Conservation (phyloP, 2,797 vertebrate genomes). For the Florisuga fusca region DNA sequence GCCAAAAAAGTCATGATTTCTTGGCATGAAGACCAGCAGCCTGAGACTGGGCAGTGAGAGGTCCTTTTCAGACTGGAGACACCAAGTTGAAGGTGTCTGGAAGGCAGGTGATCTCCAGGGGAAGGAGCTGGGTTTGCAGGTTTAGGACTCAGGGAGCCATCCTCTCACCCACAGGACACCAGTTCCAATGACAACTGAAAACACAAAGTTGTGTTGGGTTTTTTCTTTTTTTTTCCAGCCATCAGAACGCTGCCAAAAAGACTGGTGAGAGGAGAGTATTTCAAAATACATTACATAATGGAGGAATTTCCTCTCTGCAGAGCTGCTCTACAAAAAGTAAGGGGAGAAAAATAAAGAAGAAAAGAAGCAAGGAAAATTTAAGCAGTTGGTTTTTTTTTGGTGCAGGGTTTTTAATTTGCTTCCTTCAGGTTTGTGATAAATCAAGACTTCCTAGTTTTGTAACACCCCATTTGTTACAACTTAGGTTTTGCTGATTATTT, state of each 20-base stretch:
- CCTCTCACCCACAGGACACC: constrained; percentile 12
- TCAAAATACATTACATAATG: constrained; percentile 65
- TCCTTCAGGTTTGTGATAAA: background rate
- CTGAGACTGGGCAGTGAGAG: background rate
- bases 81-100: fast-evolving
- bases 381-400: background rate
- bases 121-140: background rate
- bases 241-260: constrained; percentile 36
- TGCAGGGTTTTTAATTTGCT: background rate
- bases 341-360: background rate
- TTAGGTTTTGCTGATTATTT: background rate
- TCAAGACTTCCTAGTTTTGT: background rate
- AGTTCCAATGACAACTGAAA: constrained; percentile 54
- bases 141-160: background rate
- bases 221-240: constrained; percentile 30
- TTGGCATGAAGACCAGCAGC: background rate
- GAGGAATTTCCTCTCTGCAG: constrained; percentile 67
- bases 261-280: constrained; percentile 36
- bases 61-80: background rate
- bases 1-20: background rate
- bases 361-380: background rate
- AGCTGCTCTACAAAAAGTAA: background rate
- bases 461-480: background rate
- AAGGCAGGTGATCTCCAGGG: background rate
- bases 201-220: background rate